Evolutionary conservation across 2,797 vertebrate genomes (phyloP).

Genomic region (Hypotaenidia philippensis): DNA sequence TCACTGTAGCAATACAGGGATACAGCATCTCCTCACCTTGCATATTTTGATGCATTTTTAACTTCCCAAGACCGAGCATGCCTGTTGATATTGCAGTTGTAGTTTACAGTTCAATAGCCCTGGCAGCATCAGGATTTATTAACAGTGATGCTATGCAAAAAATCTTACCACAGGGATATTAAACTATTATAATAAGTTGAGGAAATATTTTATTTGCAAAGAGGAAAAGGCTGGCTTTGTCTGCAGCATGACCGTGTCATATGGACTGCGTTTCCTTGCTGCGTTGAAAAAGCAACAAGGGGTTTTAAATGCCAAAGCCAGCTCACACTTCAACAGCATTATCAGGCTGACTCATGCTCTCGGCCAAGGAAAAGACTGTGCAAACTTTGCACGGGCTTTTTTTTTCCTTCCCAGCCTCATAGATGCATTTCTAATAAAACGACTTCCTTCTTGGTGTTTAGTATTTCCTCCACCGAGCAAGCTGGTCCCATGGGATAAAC

Average conservation of each 20-base stretch:
- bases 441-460: constrained; percentile 41
- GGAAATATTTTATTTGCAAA: constrained; percentile 45
- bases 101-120: neutral
- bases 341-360: constrained; percentile 50
- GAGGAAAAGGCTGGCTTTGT: constrained; percentile 52
- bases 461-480: constrained; percentile 34
- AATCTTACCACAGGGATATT: neutral
- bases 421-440: constrained; percentile 62
- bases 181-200: constrained; percentile 30
- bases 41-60: neutral
- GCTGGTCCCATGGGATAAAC: constrained; percentile 41
- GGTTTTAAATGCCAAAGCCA: constrained; percentile 46
- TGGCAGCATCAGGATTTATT: constrained; percentile 1
- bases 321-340: constrained; percentile 57
- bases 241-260: neutral
- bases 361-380: constrained; percentile 45
- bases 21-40: neutral
- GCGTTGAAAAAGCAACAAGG: constrained; percentile 16
- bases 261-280: constrained; percentile 25
- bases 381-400: constrained; percentile 33
- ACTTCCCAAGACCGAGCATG: neutral
- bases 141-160: neutral
- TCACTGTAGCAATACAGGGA: accelerated
- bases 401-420: neutral
- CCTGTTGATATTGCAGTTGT: neutral